A percentile compares a stretch with the other conserved stretches of the same genome.
Evolutionary conservation across 2,888 invertebrate species (phyloP).

Genomic region (Andrena trimmerana): DNA sequence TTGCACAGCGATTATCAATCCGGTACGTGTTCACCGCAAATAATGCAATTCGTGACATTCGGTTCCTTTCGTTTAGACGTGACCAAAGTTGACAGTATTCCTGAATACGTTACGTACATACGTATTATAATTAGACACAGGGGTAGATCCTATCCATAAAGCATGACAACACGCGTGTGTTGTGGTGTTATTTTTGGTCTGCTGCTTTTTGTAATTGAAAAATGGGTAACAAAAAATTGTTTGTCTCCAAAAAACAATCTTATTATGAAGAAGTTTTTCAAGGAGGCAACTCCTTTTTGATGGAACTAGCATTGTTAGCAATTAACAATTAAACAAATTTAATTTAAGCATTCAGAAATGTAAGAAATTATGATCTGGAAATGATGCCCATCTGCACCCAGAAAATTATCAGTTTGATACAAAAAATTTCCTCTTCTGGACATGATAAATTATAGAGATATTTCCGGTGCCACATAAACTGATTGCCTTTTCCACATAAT

Average conservation of each 20-base stretch:
- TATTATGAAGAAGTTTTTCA: background rate
- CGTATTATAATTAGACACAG: too few species aligned
- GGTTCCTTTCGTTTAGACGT: background rate
- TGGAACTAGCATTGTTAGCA: background rate
- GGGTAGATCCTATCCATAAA: background rate
- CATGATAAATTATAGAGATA: too few species aligned
- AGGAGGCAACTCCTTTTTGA: background rate
- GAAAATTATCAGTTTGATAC: too few species aligned
- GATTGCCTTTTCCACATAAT: too few species aligned
- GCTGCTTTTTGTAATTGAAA: background rate
- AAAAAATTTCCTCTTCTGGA: too few species aligned
- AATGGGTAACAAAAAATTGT: background rate
- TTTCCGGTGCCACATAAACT: too few species aligned
- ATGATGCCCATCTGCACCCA: too few species aligned
- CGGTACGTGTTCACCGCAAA: conserved; percentile 44
- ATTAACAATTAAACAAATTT: too few species aligned
- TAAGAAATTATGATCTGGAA: too few species aligned
- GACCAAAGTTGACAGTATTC: background rate
- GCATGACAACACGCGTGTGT: background rate
- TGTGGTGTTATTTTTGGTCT: background rate
- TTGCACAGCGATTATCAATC: conserved; percentile 30
- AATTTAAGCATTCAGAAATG: too few species aligned
- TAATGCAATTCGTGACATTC: conserved; percentile 29
- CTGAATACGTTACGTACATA: background rate
- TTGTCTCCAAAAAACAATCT: background rate